Base-by-base conservation (phyloP, 2,797 vertebrate genomes). In the Enteromius radiatus region DNA sequence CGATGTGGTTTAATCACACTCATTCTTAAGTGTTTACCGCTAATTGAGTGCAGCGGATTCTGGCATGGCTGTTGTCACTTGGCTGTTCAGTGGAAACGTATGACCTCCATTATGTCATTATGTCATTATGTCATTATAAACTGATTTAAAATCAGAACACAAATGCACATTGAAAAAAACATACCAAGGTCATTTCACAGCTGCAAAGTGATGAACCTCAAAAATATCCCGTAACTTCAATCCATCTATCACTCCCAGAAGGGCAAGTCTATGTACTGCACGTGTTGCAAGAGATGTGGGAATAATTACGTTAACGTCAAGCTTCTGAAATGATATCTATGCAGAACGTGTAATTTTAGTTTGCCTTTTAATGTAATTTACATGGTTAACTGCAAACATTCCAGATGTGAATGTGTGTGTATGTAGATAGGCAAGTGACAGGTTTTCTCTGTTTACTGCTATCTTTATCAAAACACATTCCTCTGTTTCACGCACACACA, bases 401-500 rank as follows among this genome's bases (percentile, higher is more conserved):
- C 54, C 81, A 83, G 81, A 83, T 83, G 81, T 82, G 61, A 59
- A 14, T 59, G 63, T 59, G 26, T 41, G 61, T 75, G 61, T 3
- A 7, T 76, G 26, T 59, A 56, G 47, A 82, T 52, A 36, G 15
- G 74, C 81, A 77, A 76, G 74, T 69, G 81, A 77, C 81, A 77
- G 81, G 65, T 64, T 83, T 73, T 65, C 73, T 77, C 52, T 84
- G 67, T 83, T 84, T 84, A 76, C 70, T 36, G 47, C 59, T 70
- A 80, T 86, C 74, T 80, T 80, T 86, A 81, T 86, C 74, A 73
- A 81, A 84, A 65, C 59, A 81, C 75, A 79, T 86, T 56, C 82
- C 82, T 78, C 76, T 64, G 76, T 56, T 80, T 59, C 23, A 73
- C 26, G 0, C 64, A 52, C 63, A 76, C 75, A 71, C 43, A 77